Conservation (phyloP, 2,888 invertebrate genomes). For the Omphaloscelis lunosa region DNA sequence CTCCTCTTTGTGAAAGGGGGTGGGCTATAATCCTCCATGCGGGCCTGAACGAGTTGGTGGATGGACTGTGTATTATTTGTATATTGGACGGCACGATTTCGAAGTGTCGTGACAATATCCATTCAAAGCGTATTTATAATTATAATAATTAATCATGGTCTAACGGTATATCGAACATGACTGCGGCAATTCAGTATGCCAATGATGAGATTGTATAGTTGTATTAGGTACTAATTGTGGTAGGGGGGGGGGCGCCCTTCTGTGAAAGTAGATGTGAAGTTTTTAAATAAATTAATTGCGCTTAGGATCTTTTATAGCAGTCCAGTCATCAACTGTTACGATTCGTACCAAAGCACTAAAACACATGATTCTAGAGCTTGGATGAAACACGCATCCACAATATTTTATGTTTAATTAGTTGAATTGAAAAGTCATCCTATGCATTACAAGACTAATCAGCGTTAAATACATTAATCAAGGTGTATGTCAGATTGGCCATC, state of each 20-base stretch:
- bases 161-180: constrained; percentile 35
- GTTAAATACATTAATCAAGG: constrained; percentile 34
- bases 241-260: constrained; percentile 34
- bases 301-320: not conserved
- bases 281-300: constrained; percentile 1
- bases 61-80: constrained; percentile 9
- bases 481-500: constrained; percentile 18
- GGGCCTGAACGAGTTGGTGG: not conserved
- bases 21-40: not conserved
- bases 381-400: not conserved
- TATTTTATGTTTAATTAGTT: constrained; percentile 31
- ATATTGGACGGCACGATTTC: constrained; percentile 36
- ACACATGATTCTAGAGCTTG: not conserved
- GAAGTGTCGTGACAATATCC: constrained; percentile 44
- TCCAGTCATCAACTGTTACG: too few relatives aligned
- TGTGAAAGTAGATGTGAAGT: constrained; percentile 11
- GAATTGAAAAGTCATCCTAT: constrained; percentile 25
- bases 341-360: not conserved
- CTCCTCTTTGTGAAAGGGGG: not conserved
- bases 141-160: constrained; percentile 43
- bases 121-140: constrained; percentile 36
- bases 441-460: constrained; percentile 28
- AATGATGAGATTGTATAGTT: constrained; percentile 14
- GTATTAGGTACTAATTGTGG: not conserved
- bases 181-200: constrained; percentile 18